Conservation (phyloP, 2,113 vertebrate genomes). For the Ciconia maguari region DNA sequence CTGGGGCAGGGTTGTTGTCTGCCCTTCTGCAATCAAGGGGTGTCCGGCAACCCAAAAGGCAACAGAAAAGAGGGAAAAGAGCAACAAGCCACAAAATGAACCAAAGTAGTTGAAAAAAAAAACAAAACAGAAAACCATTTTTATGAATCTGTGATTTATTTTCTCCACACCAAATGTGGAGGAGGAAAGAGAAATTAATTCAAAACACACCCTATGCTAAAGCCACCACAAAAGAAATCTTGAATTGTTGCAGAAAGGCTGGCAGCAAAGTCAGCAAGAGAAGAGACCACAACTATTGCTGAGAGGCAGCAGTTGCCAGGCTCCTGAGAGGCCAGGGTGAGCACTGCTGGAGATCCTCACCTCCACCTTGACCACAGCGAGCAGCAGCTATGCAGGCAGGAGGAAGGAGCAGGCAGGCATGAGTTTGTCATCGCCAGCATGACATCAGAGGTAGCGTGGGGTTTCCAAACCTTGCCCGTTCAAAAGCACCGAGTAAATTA, state of each 20-base stretch:
- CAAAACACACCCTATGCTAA: background rate
- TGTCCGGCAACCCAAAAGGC: background rate
- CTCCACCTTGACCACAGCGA: no score
- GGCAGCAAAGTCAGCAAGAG: background rate
- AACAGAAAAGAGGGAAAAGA: background rate
- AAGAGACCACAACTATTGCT: background rate
- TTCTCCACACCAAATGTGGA: background rate
- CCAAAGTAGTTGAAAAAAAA: background rate
- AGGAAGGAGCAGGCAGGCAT: background rate
- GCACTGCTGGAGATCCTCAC: background rate
- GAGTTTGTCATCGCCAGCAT: fast-evolving
- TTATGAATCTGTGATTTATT: background rate
- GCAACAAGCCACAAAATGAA: background rate
- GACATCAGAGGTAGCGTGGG: background rate
- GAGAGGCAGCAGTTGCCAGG: background rate
- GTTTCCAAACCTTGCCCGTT: background rate
- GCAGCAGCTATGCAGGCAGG: background rate
- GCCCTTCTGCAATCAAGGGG: background rate
- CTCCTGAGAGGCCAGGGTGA: background rate
- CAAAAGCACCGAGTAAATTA: background rate
- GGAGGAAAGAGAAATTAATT: background rate
- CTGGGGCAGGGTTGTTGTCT: fast-evolving
- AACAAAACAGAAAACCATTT: background rate
- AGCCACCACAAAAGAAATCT: background rate
- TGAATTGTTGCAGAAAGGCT: background rate